Evolutionary conservation across 30 jellyfish, hydroid and myxozoan genomes (phyloP), one percentile per base, ranked within the genome.

Genomic region (Aurelia coerulea): DNA sequence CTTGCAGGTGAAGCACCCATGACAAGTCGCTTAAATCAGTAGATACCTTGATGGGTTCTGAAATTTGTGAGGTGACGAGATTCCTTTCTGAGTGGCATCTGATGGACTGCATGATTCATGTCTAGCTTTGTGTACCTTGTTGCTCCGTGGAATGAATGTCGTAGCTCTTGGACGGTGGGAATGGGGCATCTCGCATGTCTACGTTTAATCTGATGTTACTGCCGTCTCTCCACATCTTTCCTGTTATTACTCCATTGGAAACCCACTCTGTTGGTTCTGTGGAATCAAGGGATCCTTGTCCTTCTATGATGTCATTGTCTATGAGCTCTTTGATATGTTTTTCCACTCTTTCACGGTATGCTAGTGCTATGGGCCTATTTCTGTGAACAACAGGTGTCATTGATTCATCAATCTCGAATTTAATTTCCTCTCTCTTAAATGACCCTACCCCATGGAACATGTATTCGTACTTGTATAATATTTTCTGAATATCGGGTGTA

Each of bases 231-330:
- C 67, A 35, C 83, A 2, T 72, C 67, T 72, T 72, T 12, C 83
- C 83, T 16, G 83, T 32, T 16, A 72, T 72, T 15, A 80, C 90
- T 6, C 64, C 90, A 66, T 80, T 80, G 14, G 85, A 64, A 16
- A 80, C 67, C 84, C 90, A 80, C 86, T 49, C 85, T 65, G 52
- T 85, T 23, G 67, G 59, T 59, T 51, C 60, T 33, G 64, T 62
- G 31, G 88, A 63, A 58, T 58, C 79, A 51, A 78, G 78, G 17
- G 88, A 84, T 11, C 88, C 88, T 62, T 78, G 88, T 11, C 88
- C 88, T 62, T 78, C 88, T 63, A 78, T 78, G 84, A 78, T 78
- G 83, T 78, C 83, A 62, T 78, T 78, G 62, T 78, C 88, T 78
- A 17, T 54, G 17, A 78, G 79, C 78, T 78, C 88, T 31, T 78